Conservation (phyloP, 2,797 vertebrate species). For the Danionella dracula region DNA sequence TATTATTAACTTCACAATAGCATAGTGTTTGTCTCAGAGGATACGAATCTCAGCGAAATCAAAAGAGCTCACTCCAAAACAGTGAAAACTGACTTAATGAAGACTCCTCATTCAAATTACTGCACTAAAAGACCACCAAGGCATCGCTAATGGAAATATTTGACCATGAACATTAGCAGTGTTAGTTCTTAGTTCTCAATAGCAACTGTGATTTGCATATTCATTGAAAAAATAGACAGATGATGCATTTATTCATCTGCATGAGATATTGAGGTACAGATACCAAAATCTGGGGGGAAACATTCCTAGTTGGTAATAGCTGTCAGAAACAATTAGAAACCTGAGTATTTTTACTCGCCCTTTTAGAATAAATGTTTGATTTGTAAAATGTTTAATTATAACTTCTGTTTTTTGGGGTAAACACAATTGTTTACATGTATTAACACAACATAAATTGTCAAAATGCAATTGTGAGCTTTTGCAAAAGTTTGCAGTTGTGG, state of each 20-base stretch:
- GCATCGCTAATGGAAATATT: neutral
- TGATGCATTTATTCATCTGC: neutral
- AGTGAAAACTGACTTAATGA: constrained; percentile 2
- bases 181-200: neutral
- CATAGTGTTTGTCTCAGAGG: neutral
- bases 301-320: no score
- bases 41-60: neutral
- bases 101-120: constrained; percentile 1
- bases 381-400: no score
- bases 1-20: neutral
- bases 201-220: neutral
- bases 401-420: no score
- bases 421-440: no score
- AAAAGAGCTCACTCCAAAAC: neutral
- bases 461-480: no score
- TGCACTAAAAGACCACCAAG: constrained; percentile 1
- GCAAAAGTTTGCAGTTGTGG: no score
- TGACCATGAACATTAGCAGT: neutral
- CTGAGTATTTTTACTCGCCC: no score
- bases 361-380: no score
- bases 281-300: no score
- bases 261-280: neutral
- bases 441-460: no score
- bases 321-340: no score
- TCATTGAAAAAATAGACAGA: neutral